These are phyloP conservation scores for Lacanobia wlatinum DNA, from an alignment of 2,888 invertebrate genomes.

Conservation along the genomic window DNA sequence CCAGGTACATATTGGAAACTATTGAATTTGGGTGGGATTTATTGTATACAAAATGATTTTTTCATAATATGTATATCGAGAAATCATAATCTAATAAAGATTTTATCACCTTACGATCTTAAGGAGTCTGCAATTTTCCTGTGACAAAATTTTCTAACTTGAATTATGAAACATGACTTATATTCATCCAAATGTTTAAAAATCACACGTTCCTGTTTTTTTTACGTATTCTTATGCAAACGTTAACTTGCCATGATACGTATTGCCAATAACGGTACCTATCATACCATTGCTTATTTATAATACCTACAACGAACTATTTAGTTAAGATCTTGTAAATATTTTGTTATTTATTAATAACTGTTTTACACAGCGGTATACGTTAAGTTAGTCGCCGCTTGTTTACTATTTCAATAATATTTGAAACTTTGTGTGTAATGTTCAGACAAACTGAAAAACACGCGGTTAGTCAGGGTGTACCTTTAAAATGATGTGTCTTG, in stretches of 20 bases:
- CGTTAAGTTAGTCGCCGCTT: constrained; percentile 38
- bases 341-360: constrained; percentile 69
- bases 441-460: constrained; percentile 10
- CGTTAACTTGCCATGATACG: constrained; percentile 66
- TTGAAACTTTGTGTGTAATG: background rate
- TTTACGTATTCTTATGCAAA: constrained; percentile 45
- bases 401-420: constrained; percentile 13
- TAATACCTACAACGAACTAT: constrained; percentile 62
- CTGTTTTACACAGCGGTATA: constrained; percentile 45
- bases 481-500: constrained; percentile 4
- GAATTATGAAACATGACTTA: background rate
- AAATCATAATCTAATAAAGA: too few species aligned
- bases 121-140: too few species aligned
- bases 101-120: too few species aligned
- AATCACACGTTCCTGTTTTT: constrained; percentile 16
- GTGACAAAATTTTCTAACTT: background rate
- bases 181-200: background rate
- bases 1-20: too few species aligned
- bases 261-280: constrained; percentile 63
- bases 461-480: background rate
- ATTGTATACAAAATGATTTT: too few species aligned
- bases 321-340: constrained; percentile 61
- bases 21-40: too few species aligned
- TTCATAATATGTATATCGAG: too few species aligned
- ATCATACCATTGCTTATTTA: constrained; percentile 65